Evolutionary conservation across 2,113 vertebrate species (phyloP).

Genomic region (Chauna torquata): DNA sequence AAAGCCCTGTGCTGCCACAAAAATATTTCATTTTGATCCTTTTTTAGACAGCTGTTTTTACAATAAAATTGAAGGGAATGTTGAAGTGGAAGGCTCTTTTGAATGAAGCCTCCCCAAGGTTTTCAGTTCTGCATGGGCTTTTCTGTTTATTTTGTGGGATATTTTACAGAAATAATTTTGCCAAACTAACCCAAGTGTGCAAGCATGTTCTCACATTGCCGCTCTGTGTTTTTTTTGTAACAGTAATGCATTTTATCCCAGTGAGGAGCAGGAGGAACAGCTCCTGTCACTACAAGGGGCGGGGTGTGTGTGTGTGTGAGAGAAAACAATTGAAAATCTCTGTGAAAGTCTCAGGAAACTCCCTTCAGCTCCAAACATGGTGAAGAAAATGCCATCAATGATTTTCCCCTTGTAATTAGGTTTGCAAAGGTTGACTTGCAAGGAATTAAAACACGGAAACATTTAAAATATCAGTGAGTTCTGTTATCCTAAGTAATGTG

Average conservation of each 20-base stretch:
- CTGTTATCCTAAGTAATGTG: slow-evolving; percentile 29
- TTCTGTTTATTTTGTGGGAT: neutral
- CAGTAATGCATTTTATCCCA: neutral
- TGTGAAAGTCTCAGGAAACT: neutral
- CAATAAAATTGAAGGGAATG: neutral
- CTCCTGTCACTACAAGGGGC: neutral
- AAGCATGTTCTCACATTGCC: neutral
- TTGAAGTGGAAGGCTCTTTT: neutral
- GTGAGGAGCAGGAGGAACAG: neutral
- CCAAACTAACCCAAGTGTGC: neutral
- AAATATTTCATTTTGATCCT: neutral
- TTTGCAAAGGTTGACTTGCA: slow-evolving; percentile 53
- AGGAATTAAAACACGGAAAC: slow-evolving; percentile 48
- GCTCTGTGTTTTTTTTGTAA: neutral
- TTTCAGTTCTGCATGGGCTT: neutral
- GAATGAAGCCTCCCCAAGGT: neutral
- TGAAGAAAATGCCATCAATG: neutral
- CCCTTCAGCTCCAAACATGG: neutral
- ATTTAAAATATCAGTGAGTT: slow-evolving; percentile 52
- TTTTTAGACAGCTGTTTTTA: neutral
- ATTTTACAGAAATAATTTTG: neutral
- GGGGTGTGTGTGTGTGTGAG: too few relatives aligned
- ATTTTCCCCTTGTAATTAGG: slow-evolving; percentile 23
- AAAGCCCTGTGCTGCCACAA: neutral
- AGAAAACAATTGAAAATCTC: neutral